Conservation (phyloP, 2,797 vertebrate species). For the Sebastolobus altivelis region DNA sequence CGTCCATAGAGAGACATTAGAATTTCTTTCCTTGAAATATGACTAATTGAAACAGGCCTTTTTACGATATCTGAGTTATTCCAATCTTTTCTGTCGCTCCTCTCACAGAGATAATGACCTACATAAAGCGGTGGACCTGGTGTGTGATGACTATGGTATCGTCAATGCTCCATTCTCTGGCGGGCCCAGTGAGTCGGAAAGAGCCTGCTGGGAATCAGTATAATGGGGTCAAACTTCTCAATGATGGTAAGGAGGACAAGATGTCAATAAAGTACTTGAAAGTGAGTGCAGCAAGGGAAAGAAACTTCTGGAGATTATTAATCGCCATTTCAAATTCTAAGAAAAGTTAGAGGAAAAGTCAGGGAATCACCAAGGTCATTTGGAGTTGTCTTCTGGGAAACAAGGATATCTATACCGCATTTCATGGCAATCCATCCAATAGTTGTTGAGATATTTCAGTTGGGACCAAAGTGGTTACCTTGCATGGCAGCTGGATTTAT, state of each 20-base stretch:
- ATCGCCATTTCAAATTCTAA: neutral
- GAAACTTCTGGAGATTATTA: neutral
- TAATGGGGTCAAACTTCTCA: slow-evolving; percentile 84
- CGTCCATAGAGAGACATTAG: neutral
- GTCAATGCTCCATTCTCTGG: slow-evolving; percentile 86
- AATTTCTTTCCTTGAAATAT: slow-evolving; percentile 12
- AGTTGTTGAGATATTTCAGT: too few relatives aligned
- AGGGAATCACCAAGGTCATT: neutral
- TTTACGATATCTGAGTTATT: neutral
- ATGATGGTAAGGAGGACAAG: slow-evolving; percentile 71
- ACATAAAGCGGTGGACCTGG: slow-evolving; percentile 75
- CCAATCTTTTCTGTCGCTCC: neutral
- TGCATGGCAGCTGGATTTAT: too few relatives aligned
- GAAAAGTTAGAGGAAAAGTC: neutral
- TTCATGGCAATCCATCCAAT: neutral
- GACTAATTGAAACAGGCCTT: neutral
- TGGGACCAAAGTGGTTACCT: too few relatives aligned
- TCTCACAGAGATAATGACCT: slow-evolving; percentile 54
- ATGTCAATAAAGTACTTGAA: neutral
- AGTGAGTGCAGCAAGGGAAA: neutral
- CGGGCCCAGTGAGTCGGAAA: slow-evolving; percentile 79
- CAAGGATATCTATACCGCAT: neutral
- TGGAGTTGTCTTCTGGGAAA: neutral
- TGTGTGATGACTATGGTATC: slow-evolving; percentile 75
- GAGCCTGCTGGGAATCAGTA: slow-evolving; percentile 79